Conservation (phyloP, 2,797 vertebrate species). For the Danio choprae region DNA sequence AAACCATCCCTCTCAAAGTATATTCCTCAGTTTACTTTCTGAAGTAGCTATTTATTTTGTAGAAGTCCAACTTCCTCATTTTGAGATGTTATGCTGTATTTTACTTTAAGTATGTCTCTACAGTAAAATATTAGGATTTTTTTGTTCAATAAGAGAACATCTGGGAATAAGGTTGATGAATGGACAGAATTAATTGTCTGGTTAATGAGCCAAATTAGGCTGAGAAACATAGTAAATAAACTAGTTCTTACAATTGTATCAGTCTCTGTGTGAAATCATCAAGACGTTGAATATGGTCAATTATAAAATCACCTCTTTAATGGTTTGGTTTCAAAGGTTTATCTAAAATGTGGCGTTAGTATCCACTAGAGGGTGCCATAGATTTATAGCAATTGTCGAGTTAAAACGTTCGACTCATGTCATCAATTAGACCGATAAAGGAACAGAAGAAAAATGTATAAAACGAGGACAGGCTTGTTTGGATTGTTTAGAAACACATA, state of each 20-base stretch:
- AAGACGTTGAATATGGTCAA: background rate
- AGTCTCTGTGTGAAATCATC: background rate
- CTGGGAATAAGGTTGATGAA: background rate
- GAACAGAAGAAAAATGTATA: background rate
- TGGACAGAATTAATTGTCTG: background rate
- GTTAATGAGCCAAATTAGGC: background rate
- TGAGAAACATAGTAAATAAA: constrained; percentile 32
- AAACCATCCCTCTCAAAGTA: constrained; percentile 5
- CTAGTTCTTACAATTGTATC: background rate
- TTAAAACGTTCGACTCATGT: background rate
- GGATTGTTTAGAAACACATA: too few relatives aligned
- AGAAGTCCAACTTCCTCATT: background rate
- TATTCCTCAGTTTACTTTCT: constrained; percentile 28
- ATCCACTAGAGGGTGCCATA: constrained; percentile 31
- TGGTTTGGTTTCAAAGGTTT: background rate
- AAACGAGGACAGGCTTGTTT: background rate
- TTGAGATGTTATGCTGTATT: constrained; percentile 26
- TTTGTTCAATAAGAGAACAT: background rate
- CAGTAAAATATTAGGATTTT: constrained; percentile 16
- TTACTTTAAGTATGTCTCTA: constrained; percentile 7
- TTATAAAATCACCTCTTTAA: too few relatives aligned
- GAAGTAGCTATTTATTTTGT: constrained; percentile 50
- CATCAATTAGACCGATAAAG: background rate
- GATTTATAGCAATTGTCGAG: background rate
- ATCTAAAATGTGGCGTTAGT: background rate